Base-by-base conservation (phyloP, 2,888 invertebrate species). In the Stramonita haemastoma region DNA sequence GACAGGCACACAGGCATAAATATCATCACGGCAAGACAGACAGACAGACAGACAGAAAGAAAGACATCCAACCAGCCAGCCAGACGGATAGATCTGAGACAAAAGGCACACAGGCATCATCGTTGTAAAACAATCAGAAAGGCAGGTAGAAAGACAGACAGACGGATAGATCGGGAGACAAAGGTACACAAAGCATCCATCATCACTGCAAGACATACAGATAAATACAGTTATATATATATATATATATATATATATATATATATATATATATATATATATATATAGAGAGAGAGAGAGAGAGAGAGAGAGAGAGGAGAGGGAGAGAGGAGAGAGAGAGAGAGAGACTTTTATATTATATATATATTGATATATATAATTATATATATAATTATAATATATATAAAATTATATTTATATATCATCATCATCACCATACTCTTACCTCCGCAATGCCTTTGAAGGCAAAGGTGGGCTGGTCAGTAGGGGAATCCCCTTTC, bases 371-470 rank as follows among this genome's bases (percentile, higher is more conserved):
- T 57, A n/a, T 87, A 34, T 15, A 77, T 36, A 77, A 4, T 8
- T 77, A 26, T n/a, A 86, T 19, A 79, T 56, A 32, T 86, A 5
- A 32, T n/a, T 56, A 86, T n/a, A 32, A 26, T 57, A 26, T 60
- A 26, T 8, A 19, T 2, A n/a, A 60, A 60, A 26, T n/a, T 13
- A 26, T 6, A 4, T 29, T 22, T 26, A 87, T 66, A 77, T 77
- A 29, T 34, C n/a, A 86, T n/a, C 19, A 70, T 32, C 79, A n/a
- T 0, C 19, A 26, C 90, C 13, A 32, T 19, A 5, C 5, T 17
- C 93, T 92, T 90, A 96, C 96, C 91, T 95, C 92, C 70, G 96
- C 94, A 8, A 95, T 92, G 81, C 93, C 92, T 88, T 94, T 95
- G 92, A 95, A 95, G 86, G 93, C 93, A 91, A 95, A 96, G 29